Conservation (phyloP, 2,888 invertebrate genomes). For the Ornithoptera alexandrae region DNA sequence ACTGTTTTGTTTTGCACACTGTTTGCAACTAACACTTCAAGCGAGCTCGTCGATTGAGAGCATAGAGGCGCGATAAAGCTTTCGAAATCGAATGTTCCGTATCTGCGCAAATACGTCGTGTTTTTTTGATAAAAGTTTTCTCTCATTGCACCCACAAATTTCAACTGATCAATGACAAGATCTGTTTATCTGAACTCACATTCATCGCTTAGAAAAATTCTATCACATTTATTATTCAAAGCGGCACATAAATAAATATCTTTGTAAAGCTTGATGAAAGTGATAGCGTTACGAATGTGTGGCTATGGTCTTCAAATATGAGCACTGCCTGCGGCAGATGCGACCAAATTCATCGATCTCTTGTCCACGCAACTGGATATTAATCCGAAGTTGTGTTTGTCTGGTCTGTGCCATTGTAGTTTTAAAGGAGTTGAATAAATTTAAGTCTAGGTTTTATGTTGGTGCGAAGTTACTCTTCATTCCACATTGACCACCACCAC, state of each 20-base stretch:
- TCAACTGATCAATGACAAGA: background rate
- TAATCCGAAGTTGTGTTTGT: slow-evolving; percentile 47
- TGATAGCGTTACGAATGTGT: slow-evolving; percentile 4
- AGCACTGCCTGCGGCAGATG: slow-evolving; percentile 57
- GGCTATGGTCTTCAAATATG: background rate
- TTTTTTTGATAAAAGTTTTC: no score
- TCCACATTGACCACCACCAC: no score
- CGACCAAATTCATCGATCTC: slow-evolving; percentile 68
- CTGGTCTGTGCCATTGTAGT: background rate
- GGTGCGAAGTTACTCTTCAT: background rate
- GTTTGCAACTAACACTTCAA: no score
- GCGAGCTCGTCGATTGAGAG: no score
- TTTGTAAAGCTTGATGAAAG: background rate
- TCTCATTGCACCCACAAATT: background rate
- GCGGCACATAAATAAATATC: no score
- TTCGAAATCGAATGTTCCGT: no score
- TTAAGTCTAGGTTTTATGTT: background rate
- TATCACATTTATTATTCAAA: background rate
- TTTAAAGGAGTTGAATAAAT: background rate
- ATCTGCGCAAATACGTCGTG: no score
- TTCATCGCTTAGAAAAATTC: no score
- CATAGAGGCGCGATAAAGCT: no score
- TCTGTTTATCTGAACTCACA: background rate
- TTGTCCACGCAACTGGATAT: slow-evolving; percentile 61
- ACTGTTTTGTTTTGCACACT: no score